A percentile compares a stretch with the other conserved stretches of the same genome.
Evolutionary conservation across 2,113 vertebrate species (phyloP).

Genomic region (Lycocorax pyrrhopterus): DNA sequence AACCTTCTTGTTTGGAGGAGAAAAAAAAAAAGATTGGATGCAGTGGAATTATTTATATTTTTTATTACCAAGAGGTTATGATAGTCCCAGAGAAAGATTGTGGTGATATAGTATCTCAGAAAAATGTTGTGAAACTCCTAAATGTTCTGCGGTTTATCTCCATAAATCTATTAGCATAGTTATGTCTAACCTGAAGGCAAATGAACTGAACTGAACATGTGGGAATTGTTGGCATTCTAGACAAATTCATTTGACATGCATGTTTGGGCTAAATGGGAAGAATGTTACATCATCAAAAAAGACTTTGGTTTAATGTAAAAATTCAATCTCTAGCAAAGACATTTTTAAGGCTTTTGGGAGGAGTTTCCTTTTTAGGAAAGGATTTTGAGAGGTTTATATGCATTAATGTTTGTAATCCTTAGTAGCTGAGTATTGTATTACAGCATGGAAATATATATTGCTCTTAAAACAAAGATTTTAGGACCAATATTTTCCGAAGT

Average conservation of each 20-base stretch:
- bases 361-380: slow-evolving; percentile 15
- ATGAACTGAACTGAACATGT: not conserved
- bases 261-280: slow-evolving; percentile 1
- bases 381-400: not conserved
- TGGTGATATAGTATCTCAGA: not conserved
- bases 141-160: not conserved
- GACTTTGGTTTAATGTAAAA: slow-evolving; percentile 14
- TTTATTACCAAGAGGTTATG: not conserved
- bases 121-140: not conserved
- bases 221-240: slow-evolving; percentile 20
- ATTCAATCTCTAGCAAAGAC: not conserved
- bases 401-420: not conserved
- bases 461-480: not conserved
- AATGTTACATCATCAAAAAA: slow-evolving; percentile 36
- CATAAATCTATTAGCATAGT: not conserved
- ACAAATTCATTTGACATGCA: not conserved
- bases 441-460: not conserved
- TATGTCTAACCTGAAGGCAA: slow-evolving; percentile 28
- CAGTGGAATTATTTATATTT: not conserved
- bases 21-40: not conserved
- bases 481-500: not conserved
- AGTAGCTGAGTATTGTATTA: not conserved
- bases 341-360: slow-evolving; percentile 3
- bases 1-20: not conserved
- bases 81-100: not conserved